Evolutionary conservation across 2,888 invertebrate species (phyloP), one percentile per base, ranked within the genome.

Genomic region (Chrysina gloriosa): DNA sequence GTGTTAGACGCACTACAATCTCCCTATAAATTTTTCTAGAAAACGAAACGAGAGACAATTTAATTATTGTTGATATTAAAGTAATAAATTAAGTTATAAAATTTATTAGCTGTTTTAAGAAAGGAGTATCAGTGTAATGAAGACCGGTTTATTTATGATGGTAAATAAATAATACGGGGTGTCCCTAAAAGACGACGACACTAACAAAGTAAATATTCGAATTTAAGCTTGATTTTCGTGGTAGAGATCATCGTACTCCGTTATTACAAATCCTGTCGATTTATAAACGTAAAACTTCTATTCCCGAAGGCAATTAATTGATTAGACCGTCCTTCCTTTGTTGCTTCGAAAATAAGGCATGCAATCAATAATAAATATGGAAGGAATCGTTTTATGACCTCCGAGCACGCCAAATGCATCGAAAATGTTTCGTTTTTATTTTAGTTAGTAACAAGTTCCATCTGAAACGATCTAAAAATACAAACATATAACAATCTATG

Each of bases 121-220:
- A 39, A 36, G 29, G 34, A 11, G 36, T 36, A 39, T 39, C 56
- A 39, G n/a, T 39, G 39, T 56, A 56, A 56, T 56, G 56, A 56
- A 56, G 36, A 56, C 31, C 11, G 11, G 36, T 7, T 54, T 54
- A 54, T 54, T 54, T 54, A 54, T 54, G 54, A 19, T 34, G 7
- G 21, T 39, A 56, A 23, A 56, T 56, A 56, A 56, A 56, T 56
- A 39, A 56, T 39, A 56, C n/a, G n/a, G n/a, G n/a, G n/a, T n/a
- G n/a, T n/a, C n/a, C n/a, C n/a, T n/a, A n/a, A n/a, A n/a, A n/a
- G n/a, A n/a, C n/a, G n/a, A n/a, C n/a, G n/a, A n/a, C n/a, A n/a
- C n/a, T n/a, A n/a, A n/a, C n/a, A n/a, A n/a, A n/a, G n/a, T n/a
- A n/a, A n/a, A n/a, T n/a, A n/a, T n/a, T n/a, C n/a, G n/a, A n/a